Conservation (phyloP, 2,888 invertebrate species). For the Gandaritis pyraliata region DNA sequence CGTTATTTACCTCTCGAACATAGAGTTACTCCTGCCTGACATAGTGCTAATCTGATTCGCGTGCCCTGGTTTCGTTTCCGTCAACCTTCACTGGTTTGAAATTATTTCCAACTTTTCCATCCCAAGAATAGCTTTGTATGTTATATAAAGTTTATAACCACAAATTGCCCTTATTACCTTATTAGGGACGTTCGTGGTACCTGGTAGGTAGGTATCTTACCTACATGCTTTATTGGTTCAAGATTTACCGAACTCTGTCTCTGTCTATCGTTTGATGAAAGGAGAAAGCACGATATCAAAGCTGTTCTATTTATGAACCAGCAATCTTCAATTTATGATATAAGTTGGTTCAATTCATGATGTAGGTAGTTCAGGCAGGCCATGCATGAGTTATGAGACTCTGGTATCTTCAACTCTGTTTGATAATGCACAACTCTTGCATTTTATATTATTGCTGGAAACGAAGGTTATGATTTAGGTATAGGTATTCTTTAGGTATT, state of each 20-base stretch:
- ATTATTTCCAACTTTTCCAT: slow-evolving; percentile 13
- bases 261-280: neutral
- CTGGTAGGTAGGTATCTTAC: too few relatives aligned
- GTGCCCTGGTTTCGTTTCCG: slow-evolving; percentile 29
- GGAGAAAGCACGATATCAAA: neutral
- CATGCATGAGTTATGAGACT: neutral
- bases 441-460: neutral
- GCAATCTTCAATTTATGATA: neutral
- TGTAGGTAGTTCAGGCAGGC: neutral
- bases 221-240: neutral
- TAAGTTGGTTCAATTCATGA: neutral
- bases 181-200: too few relatives aligned
- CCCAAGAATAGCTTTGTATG: slow-evolving; percentile 6
- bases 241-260: neutral
- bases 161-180: too few relatives aligned
- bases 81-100: slow-evolving; percentile 28
- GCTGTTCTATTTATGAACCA: neutral
- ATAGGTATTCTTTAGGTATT: too few relatives aligned
- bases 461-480: neutral
- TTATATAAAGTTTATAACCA: neutral
- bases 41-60: slow-evolving; percentile 35
- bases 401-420: neutral
- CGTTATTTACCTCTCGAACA: slow-evolving; percentile 17
- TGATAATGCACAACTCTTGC: neutral
- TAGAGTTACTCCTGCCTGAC: slow-evolving; percentile 26